These are phyloP conservation scores for Mus musculus DNA, from an alignment of 2,113 vertebrate genomes.

Conservation along the genomic window DNA sequence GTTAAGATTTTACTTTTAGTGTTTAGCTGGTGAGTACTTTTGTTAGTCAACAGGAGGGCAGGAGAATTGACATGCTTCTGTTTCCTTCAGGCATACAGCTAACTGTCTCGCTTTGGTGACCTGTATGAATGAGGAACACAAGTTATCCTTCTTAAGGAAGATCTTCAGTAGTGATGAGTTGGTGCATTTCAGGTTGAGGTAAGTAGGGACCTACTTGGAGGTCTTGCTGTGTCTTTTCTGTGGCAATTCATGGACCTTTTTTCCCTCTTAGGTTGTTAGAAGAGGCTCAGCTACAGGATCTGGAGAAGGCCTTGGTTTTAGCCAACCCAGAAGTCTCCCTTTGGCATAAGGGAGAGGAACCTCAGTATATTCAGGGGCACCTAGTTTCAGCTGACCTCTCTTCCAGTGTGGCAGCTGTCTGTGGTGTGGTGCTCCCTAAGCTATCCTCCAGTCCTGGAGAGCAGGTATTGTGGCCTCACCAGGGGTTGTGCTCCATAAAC, in stretches of 20 bases:
- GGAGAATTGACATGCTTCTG: not conserved
- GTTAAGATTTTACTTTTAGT: conserved; percentile 25
- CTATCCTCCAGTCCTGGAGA: conserved; percentile 79
- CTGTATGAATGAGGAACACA: conserved; percentile 97
- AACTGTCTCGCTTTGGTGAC: conserved; percentile 96
- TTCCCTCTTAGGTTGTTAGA: conserved; percentile 90
- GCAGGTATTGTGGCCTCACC: conserved; percentile 84
- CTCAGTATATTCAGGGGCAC: conserved; percentile 88
- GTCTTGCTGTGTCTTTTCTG: not conserved
- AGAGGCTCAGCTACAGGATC: conserved; percentile 91
- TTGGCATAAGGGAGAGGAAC: conserved; percentile 90
- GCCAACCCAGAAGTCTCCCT: conserved; percentile 90
- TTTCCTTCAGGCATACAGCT: conserved; percentile 92
- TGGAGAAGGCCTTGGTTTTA: conserved; percentile 93
- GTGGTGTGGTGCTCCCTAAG: conserved; percentile 93
- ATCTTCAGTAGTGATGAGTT: conserved; percentile 94
- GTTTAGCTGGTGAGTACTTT: not conserved
- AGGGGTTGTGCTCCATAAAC: not conserved
- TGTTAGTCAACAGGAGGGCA: not conserved
- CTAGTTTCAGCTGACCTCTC: conserved; percentile 93
- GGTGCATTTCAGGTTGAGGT: conserved; percentile 96
- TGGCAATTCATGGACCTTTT: conserved; percentile 39
- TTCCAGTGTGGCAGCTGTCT: conserved; percentile 91
- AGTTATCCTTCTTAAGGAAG: conserved; percentile 94
- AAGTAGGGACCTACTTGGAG: conserved; percentile 72